A percentile compares a stretch with the other conserved stretches of the same genome.
phyloP scores from a whole-genome alignment of 2,797 vertebrate genomes.

The Poecilia wingei region DNA sequence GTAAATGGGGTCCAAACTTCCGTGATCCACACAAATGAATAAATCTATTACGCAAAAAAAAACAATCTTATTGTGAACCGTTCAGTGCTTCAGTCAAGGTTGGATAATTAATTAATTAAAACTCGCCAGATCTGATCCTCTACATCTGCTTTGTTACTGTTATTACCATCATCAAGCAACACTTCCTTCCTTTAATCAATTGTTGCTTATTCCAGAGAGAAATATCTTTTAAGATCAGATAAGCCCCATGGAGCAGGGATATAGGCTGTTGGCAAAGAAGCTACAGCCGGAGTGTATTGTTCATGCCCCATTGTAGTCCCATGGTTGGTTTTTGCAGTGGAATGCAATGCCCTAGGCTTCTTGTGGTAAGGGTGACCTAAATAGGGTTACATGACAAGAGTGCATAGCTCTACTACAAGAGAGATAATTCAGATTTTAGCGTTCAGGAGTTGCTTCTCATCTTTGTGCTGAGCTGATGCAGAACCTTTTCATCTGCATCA shows the following conservation, averaged over 20 bases:
- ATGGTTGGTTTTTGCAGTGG: constrained; percentile 3
- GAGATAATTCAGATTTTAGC: background rate
- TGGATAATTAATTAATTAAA: background rate
- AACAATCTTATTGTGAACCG: no score
- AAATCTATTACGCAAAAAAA: background rate
- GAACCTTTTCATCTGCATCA: background rate
- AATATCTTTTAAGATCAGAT: background rate
- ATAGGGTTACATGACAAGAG: background rate
- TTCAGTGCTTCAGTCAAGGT: background rate
- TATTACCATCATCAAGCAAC: background rate
- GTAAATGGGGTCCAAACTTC: background rate
- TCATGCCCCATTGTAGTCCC: constrained; percentile 18
- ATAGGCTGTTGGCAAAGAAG: constrained; percentile 15
- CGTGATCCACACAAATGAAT: background rate
- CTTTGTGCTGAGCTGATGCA: background rate
- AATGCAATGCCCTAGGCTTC: background rate
- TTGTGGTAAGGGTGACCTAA: constrained; percentile 1
- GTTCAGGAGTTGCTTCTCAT: background rate
- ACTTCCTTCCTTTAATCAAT: background rate
- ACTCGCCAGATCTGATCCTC: background rate
- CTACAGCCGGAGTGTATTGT: background rate
- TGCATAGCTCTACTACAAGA: background rate
- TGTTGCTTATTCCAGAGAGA: constrained; percentile 5
- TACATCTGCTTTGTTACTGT: background rate
- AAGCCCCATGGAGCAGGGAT: constrained; percentile 14